Conservation (phyloP, 2,888 invertebrate species). For the Drosophila flavopinicola region DNA sequence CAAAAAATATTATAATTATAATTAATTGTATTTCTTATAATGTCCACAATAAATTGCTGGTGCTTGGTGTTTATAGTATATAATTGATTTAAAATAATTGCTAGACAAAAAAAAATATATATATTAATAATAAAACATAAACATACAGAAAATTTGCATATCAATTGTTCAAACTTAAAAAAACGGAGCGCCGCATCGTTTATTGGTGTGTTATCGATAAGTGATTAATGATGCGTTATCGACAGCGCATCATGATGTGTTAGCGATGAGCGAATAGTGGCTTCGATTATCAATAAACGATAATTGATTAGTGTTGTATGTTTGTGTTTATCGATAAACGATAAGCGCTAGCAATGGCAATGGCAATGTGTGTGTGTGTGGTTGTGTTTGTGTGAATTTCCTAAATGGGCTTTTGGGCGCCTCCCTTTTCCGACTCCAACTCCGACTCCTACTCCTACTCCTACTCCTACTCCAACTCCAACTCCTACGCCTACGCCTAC, state of each 20-base stretch:
- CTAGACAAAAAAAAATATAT: slow-evolving; percentile 18
- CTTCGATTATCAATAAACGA: background rate
- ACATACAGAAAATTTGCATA: slow-evolving; percentile 8
- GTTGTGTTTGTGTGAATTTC: background rate
- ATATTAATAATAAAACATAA: slow-evolving; percentile 21
- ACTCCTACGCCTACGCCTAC: background rate
- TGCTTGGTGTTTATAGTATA: slow-evolving; percentile 9
- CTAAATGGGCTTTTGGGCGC: slow-evolving; percentile 1
- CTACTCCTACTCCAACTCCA: background rate
- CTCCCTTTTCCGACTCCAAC: background rate
- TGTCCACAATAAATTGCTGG: slow-evolving; percentile 10
- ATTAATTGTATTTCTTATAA: slow-evolving; percentile 27
- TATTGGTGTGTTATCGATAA: slow-evolving; percentile 1
- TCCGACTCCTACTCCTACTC: background rate
- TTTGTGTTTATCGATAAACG: background rate
- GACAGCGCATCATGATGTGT: background rate
- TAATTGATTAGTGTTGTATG: background rate
- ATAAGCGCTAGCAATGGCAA: slow-evolving; percentile 17
- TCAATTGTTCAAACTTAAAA: background rate
- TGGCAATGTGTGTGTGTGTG: background rate
- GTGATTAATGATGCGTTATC: background rate
- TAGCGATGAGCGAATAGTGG: background rate
- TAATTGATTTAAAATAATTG: slow-evolving; percentile 30
- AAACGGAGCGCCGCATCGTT: background rate
- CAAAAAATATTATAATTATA: slow-evolving; percentile 19